Evolutionary conservation across 1,140 invertebrate genomes (phyloP).

Genomic region (Papilio machaon): DNA sequence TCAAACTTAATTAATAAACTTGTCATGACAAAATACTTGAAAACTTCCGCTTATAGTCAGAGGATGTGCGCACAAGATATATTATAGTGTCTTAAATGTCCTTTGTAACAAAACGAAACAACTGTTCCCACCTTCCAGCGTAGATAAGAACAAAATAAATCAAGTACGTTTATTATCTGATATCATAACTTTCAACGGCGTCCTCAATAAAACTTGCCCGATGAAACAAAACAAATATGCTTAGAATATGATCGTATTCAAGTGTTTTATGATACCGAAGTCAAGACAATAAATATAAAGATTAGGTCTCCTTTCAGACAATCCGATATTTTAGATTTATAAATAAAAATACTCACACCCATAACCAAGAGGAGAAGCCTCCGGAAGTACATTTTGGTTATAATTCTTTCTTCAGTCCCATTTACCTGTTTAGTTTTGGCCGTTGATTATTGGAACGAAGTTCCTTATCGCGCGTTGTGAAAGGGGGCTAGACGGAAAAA

Average conservation of each 20-base stretch:
- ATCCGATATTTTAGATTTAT: not conserved
- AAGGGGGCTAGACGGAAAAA: too few species aligned
- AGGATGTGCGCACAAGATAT: not conserved
- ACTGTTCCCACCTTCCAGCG: slow-evolving; percentile 11
- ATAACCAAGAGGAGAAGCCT: not conserved
- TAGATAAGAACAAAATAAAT: slow-evolving; percentile 24
- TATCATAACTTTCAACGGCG: slow-evolving; percentile 17
- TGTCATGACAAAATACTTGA: slow-evolving; percentile 9
- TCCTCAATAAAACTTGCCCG: slow-evolving; percentile 24
- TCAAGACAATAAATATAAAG: not conserved
- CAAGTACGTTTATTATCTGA: slow-evolving; percentile 20
- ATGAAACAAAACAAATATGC: slow-evolving; percentile 25
- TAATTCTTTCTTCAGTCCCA: too few species aligned
- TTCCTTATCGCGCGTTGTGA: too few species aligned
- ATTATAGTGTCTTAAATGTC: not conserved
- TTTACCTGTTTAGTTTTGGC: too few species aligned
- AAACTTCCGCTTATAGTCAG: not conserved
- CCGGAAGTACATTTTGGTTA: too few species aligned
- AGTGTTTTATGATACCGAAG: slow-evolving; percentile 6
- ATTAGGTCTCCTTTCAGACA: slow-evolving; percentile 7
- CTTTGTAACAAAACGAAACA: slow-evolving; percentile 21
- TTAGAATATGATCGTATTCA: slow-evolving; percentile 19
- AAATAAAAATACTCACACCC: not conserved
- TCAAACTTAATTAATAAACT: not conserved
- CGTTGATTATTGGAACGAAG: too few species aligned